These are phyloP conservation scores for Agriopis leucophaearia DNA, from an alignment of 2,888 invertebrate genomes.

Conservation along the genomic window DNA sequence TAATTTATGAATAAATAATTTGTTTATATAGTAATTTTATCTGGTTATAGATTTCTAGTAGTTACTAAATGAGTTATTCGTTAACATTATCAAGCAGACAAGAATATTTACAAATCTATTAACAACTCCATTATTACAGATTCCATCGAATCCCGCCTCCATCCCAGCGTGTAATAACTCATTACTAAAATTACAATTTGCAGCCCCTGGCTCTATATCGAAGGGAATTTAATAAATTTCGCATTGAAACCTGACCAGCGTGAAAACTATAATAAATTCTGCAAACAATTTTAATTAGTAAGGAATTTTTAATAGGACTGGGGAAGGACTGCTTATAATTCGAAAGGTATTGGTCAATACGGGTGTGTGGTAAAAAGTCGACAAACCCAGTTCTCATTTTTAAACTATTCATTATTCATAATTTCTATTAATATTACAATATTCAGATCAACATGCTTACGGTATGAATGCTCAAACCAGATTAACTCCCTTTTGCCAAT, in stretches of 20 bases:
- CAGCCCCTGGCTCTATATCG: slow-evolving; percentile 11
- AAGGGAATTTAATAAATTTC: slow-evolving; percentile 37
- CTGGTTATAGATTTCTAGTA: too few relatives aligned
- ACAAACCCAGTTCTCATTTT: too few relatives aligned
- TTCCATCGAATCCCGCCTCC: slow-evolving; percentile 10
- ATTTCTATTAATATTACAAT: too few relatives aligned
- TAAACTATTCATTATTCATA: too few relatives aligned
- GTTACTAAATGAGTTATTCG: too few relatives aligned
- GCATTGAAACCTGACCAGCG: slow-evolving; percentile 28
- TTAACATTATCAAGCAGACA: background rate
- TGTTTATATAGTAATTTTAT: too few relatives aligned
- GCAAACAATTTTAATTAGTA: slow-evolving; percentile 33
- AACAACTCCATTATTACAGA: slow-evolving; percentile 17
- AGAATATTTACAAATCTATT: background rate
- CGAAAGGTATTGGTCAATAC: background rate
- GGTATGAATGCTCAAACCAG: too few relatives aligned
- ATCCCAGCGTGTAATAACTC: slow-evolving; percentile 26
- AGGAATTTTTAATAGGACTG: slow-evolving; percentile 35
- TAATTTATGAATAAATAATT: too few relatives aligned
- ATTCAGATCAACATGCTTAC: too few relatives aligned
- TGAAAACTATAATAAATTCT: slow-evolving; percentile 37
- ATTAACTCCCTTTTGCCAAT: too few relatives aligned
- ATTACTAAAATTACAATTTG: slow-evolving; percentile 33
- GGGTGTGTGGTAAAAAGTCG: too few relatives aligned
- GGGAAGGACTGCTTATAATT: slow-evolving; percentile 22